These are phyloP conservation scores for Pseudorhombus dupliciocellatus DNA, from an alignment of 2,113 vertebrate genomes.

Conservation along the genomic window DNA sequence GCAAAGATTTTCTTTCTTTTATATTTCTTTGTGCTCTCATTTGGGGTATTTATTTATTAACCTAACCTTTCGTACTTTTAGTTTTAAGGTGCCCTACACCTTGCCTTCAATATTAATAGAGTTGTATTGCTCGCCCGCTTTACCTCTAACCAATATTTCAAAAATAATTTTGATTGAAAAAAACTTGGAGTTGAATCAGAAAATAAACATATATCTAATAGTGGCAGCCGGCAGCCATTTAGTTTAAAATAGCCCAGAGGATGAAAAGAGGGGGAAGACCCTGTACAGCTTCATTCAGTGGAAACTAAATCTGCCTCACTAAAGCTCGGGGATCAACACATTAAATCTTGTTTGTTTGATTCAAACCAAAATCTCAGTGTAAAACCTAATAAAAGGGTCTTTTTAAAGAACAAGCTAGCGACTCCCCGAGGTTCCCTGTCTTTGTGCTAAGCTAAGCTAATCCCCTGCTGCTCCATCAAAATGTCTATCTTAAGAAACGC, in stretches of 20 bases:
- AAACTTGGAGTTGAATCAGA: neutral
- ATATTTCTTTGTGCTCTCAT: neutral
- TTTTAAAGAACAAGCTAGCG: neutral
- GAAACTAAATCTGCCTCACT: neutral
- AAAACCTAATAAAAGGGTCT: neutral
- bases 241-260: neutral
- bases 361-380: neutral
- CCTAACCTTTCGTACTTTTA: neutral
- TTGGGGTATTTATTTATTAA: neutral
- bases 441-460: neutral
- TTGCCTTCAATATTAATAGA: neutral
- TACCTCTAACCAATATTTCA: neutral
- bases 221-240: neutral
- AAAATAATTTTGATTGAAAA: neutral
- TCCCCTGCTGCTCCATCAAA: neutral
- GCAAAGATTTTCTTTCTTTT: neutral
- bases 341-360: neutral
- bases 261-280: slow-evolving; percentile 2
- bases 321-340: neutral
- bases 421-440: neutral
- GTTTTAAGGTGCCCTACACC: no score
- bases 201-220: neutral
- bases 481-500: neutral
- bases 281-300: neutral
- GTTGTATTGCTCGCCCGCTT: neutral